A percentile compares a stretch with the other conserved stretches of the same genome.
Conservation (phyloP, 1,140 invertebrate species). For the Drosophila sechellia region DNA sequence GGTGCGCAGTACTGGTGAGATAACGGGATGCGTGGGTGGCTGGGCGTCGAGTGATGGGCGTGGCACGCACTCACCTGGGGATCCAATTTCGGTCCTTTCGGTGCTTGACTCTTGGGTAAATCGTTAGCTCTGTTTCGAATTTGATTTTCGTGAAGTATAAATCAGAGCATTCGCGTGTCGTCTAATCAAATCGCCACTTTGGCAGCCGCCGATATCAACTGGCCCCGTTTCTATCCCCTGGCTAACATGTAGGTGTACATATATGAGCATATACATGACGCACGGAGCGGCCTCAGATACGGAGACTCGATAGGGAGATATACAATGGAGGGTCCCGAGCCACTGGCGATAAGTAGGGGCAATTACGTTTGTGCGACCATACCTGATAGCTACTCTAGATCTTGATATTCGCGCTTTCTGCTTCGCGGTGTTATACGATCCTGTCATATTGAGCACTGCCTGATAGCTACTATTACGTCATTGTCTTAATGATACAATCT, state of each 20-base stretch:
- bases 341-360: constrained; percentile 34
- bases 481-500: constrained; percentile 20
- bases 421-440: constrained; percentile 31
- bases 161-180: constrained; percentile 51
- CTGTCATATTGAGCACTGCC: constrained; percentile 5
- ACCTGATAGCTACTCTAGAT: constrained; percentile 30
- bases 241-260: constrained; percentile 7
- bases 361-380: constrained; percentile 40
- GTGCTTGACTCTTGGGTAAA: constrained; percentile 20
- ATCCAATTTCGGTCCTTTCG: constrained; percentile 28
- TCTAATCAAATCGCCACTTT: constrained; percentile 32
- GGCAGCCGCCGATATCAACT: constrained; percentile 35
- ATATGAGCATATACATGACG: constrained; percentile 19
- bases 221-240: neutral
- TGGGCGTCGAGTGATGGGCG: neutral
- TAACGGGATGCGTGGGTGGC: neutral
- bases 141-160: constrained; percentile 55
- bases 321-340: constrained; percentile 30
- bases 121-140: constrained; percentile 22
- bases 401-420: constrained; percentile 30
- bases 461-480: constrained; percentile 23
- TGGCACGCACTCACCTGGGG: constrained; percentile 23
- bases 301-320: constrained; percentile 46
- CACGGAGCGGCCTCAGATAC: constrained; percentile 35
- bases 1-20: constrained; percentile 15